Evolutionary conservation across 2,113 vertebrate genomes (phyloP), one percentile per base, ranked within the genome.

Genomic region (Charina bottae): DNA sequence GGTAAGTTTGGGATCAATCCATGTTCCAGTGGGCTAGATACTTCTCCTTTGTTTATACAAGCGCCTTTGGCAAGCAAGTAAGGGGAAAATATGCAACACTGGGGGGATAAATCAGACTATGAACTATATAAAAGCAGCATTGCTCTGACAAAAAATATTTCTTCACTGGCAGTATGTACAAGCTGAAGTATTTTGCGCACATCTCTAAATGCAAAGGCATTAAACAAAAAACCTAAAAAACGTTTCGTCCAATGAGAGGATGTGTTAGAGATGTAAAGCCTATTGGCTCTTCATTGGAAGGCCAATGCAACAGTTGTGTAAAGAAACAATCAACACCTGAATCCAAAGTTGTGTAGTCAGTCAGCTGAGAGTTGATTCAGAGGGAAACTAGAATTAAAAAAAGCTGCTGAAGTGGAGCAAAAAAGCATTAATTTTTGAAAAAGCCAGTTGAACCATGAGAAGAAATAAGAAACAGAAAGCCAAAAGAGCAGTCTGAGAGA

Each of bases 1-100:
- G 64, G 78, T 85, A 49, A 92, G 46, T 84, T 88, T 92, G 87
- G n/a, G 23, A 42, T 49, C 13, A 23, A 49, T n/a, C 58, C 46
- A 89, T 46, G 87, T 33, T 83, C 21, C 87, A 85, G 23, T 55
- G 58, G 78, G 46, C 56, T 92, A 54, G 23, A 84, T 89, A 37
- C 17, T 84, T 84, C 19, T 64, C 17, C 28, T 89, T 37, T 89
- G 68, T 89, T 92, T 89, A 89, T 60, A 89, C 56, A 83, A 88
- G 56, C 46, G 28, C 21, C 13, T 49, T 42, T 88, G 91, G 64
- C 68, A 91, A 55, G 58, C 28, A 68, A 91, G 78, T n/a, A 53
- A 60, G 55, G 49, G n/a, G n/a, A 62, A 92, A 89, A 37, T 28
- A 54, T 42, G n/a, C 78, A 89, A 17, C 23, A 33, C 37, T 83